Evolutionary conservation across 2,113 vertebrate genomes (phyloP).

Genomic region (Aegypius monachus): DNA sequence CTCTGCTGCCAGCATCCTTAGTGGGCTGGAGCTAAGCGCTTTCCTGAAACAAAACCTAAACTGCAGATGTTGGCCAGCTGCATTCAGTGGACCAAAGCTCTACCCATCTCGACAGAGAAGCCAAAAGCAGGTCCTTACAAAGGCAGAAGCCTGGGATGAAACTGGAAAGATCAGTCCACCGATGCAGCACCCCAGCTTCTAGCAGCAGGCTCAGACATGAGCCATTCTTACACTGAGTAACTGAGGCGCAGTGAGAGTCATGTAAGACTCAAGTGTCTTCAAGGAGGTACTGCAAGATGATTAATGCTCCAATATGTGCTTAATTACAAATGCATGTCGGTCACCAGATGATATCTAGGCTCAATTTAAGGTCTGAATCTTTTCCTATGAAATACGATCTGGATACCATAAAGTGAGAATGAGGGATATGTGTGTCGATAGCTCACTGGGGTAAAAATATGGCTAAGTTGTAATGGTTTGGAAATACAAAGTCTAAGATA

Average conservation of each 20-base stretch:
- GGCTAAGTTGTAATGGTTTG: background rate
- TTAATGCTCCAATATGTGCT: background rate
- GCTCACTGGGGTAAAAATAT: background rate
- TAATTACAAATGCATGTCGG: background rate
- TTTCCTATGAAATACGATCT: background rate
- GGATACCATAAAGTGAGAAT: background rate
- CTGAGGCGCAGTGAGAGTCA: background rate
- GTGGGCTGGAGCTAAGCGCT: background rate
- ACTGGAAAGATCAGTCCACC: background rate
- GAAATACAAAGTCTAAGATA: background rate
- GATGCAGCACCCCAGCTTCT: background rate
- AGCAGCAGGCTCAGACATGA: background rate
- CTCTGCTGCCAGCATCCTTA: background rate
- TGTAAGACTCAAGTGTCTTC: background rate
- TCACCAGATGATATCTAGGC: background rate
- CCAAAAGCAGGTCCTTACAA: background rate
- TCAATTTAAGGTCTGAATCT: background rate
- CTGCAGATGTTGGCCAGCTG: slow-evolving; percentile 1
- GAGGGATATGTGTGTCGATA: background rate
- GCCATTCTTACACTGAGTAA: background rate
- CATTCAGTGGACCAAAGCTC: background rate
- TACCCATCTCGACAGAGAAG: background rate
- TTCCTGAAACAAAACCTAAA: background rate
- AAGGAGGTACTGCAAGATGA: background rate
- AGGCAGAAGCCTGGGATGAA: background rate